Evolutionary conservation across 1,140 invertebrate species (phyloP).

Genomic region (Zaprionus lachaisei): DNA sequence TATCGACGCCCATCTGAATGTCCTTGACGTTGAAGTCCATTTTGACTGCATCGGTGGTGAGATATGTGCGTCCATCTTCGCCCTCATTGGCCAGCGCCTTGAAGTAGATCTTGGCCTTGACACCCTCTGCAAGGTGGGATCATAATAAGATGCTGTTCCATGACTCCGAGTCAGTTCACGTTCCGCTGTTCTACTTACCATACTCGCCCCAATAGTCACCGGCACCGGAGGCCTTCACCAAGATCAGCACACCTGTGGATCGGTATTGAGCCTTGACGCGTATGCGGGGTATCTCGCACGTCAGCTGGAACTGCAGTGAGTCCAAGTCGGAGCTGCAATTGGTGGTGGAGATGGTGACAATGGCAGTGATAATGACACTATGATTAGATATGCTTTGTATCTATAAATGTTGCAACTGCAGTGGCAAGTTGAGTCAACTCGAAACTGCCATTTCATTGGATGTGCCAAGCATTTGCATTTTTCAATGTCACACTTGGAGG

Average conservation of each 20-base stretch:
- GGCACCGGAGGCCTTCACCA: constrained; percentile 91
- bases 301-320: constrained; percentile 91
- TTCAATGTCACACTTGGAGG: constrained; percentile 44
- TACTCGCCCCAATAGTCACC: constrained; percentile 95
- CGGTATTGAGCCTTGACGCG: constrained; percentile 90
- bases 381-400: constrained; percentile 30
- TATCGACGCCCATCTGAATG: constrained; percentile 93
- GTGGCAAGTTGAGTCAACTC: constrained; percentile 28
- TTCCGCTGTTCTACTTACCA: constrained; percentile 85
- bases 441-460: constrained; percentile 68
- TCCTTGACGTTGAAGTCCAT: constrained; percentile 92
- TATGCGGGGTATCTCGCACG: constrained; percentile 91
- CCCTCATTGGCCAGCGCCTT: constrained; percentile 87
- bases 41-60: constrained; percentile 90
- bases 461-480: constrained; percentile 48
- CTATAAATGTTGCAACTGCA: neutral
- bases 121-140: constrained; percentile 87
- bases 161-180: neutral
- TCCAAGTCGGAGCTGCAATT: constrained; percentile 89
- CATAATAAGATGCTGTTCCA: neutral
- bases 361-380: constrained; percentile 71
- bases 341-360: constrained; percentile 35
- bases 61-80: constrained; percentile 87
- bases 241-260: constrained; percentile 90
- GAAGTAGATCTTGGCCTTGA: constrained; percentile 93